Conservation (phyloP, 2,113 vertebrate genomes). For the Procavia capensis region DNA sequence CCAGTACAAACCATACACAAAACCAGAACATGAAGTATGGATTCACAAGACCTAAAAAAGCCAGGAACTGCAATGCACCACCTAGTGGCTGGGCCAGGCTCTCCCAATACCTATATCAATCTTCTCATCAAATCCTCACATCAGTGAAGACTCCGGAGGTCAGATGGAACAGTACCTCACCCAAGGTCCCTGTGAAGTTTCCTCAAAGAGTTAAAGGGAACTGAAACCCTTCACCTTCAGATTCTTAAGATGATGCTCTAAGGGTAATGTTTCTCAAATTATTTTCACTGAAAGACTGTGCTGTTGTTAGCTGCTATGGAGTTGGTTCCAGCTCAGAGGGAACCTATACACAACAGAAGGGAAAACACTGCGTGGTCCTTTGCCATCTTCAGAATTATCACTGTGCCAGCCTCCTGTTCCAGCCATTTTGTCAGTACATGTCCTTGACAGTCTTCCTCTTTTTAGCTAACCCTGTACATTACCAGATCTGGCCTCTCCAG, state of each 20-base stretch:
- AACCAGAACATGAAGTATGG: background rate
- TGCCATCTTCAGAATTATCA: too few relatives aligned
- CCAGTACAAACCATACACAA: accelerated
- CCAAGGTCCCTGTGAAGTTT: background rate
- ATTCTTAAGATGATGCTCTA: background rate
- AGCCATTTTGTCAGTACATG: too few relatives aligned
- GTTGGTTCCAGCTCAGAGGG: too few relatives aligned
- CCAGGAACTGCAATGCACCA: background rate
- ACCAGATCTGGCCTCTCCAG: too few relatives aligned
- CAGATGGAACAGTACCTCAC: background rate
- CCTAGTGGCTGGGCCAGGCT: too few relatives aligned
- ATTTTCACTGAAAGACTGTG: too few relatives aligned
- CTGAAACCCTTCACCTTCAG: background rate
- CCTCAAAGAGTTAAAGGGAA: background rate
- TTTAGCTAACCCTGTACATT: too few relatives aligned
- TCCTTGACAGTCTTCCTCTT: too few relatives aligned
- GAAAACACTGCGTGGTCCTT: too few relatives aligned
- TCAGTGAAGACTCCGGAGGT: background rate
- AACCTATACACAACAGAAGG: too few relatives aligned
- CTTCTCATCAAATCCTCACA: background rate
- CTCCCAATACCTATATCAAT: background rate
- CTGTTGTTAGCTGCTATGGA: too few relatives aligned
- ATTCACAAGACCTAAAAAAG: background rate
- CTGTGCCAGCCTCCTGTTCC: too few relatives aligned
- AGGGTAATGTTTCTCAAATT: background rate